Percentiles rank a stretch among this genome's conserved stretches.
phyloP scores from a whole-genome alignment of 2,888 invertebrate genomes.

The Spilarctia lutea region DNA sequence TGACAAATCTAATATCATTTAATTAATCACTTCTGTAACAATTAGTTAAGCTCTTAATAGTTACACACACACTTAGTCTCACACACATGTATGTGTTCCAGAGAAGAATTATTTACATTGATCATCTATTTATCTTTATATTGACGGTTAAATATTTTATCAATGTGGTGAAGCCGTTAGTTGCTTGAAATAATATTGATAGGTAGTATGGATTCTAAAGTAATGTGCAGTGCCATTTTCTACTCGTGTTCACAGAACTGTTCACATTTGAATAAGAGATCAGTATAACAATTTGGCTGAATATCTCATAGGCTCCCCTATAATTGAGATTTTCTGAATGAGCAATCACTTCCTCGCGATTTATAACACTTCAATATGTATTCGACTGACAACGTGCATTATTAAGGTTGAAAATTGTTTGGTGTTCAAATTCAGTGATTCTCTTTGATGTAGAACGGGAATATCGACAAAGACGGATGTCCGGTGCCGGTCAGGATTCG shows the following conservation, averaged over 20 bases:
- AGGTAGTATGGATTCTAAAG: not conserved
- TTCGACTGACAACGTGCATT: constrained; percentile 77
- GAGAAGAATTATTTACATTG: constrained; percentile 60
- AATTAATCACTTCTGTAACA: constrained; percentile 70
- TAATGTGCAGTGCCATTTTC: not conserved
- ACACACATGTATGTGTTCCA: constrained; percentile 60
- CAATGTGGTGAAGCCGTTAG: constrained; percentile 41
- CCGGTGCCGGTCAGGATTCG: constrained; percentile 87
- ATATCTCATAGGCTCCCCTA: constrained; percentile 46
- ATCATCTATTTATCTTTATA: constrained; percentile 44
- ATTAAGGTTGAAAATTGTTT: constrained; percentile 75
- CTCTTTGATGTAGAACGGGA: constrained; percentile 85
- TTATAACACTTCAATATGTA: constrained; percentile 70
- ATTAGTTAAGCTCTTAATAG: constrained; percentile 43
- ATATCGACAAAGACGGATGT: constrained; percentile 86
- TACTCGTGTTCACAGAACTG: constrained; percentile 38
- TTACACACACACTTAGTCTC: no score
- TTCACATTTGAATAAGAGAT: constrained; percentile 34
- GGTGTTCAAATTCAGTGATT: constrained; percentile 63
- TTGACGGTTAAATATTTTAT: constrained; percentile 55
- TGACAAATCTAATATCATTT: constrained; percentile 75
- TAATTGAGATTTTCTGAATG: constrained; percentile 26
- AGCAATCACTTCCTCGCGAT: constrained; percentile 56
- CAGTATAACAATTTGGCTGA: constrained; percentile 45
- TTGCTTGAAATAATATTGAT: constrained; percentile 16